These are phyloP conservation scores for Penaeus indicus DNA, from an alignment of 1,140 invertebrate genomes.

Conservation along the genomic window DNA sequence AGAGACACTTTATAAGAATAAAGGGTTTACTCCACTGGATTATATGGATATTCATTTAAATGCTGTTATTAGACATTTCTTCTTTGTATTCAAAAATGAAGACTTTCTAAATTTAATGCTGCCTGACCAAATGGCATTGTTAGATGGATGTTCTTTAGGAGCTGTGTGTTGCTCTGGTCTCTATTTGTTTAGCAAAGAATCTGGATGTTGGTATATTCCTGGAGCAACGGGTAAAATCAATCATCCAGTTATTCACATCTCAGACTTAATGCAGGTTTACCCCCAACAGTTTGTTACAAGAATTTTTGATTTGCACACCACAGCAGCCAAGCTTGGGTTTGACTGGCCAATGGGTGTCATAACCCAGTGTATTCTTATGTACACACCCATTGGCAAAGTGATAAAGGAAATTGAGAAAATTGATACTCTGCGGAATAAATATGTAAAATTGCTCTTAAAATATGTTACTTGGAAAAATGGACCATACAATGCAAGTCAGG, in stretches of 20 bases:
- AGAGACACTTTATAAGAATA: conserved; percentile 58
- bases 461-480: conserved; percentile 64
- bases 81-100: conserved; percentile 62
- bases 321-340: conserved; percentile 52
- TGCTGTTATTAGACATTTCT: conserved; percentile 60
- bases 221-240: conserved; percentile 50
- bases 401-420: conserved; percentile 64
- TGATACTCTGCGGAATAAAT: conserved; percentile 57
- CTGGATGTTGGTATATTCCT: conserved; percentile 59
- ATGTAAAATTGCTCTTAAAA: conserved; percentile 61
- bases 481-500: conserved; percentile 51
- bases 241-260: conserved; percentile 52
- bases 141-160: conserved; percentile 57
- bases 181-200: conserved; percentile 59
- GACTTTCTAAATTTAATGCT: conserved; percentile 59
- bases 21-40: conserved; percentile 58
- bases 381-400: conserved; percentile 53
- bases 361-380: conserved; percentile 60
- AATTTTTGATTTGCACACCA: conserved; percentile 43
- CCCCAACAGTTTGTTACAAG: conserved; percentile 49
- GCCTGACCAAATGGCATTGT: conserved; percentile 57
- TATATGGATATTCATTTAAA: conserved; percentile 62
- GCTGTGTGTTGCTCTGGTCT: conserved; percentile 51
- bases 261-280: conserved; percentile 53
- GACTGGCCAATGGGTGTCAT: conserved; percentile 65